A percentile compares a stretch with the other conserved stretches of the same genome.
These are phyloP conservation scores for Passer montanus DNA, from an alignment of 2,113 vertebrate genomes.

Conservation along the genomic window DNA sequence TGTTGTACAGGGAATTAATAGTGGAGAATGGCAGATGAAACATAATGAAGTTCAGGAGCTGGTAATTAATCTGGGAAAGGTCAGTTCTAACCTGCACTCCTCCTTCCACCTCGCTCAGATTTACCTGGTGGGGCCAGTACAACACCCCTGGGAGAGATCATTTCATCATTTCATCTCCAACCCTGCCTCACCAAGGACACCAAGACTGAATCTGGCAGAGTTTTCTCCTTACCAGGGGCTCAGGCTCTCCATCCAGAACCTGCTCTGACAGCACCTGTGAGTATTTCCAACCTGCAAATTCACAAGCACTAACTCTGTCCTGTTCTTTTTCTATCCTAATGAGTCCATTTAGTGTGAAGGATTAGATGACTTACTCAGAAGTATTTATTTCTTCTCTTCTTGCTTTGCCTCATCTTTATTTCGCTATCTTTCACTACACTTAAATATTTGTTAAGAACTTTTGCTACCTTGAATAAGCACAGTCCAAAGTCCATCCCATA, in stretches of 20 bases:
- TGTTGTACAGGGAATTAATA: constrained; percentile 64
- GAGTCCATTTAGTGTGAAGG: not conserved
- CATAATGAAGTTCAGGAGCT: constrained; percentile 44
- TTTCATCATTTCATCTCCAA: not conserved
- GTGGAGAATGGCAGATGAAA: constrained; percentile 39
- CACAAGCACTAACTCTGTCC: not conserved
- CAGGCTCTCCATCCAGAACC: not conserved
- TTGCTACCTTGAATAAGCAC: not conserved
- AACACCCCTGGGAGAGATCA: not conserved
- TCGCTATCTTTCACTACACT: no score
- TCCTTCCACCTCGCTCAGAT: not conserved
- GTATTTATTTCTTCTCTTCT: not conserved
- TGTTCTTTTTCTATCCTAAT: not conserved
- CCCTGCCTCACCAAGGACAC: not conserved
- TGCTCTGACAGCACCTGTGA: not conserved
- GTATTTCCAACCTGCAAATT: not conserved
- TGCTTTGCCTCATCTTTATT: not conserved
- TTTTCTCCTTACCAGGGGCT: not conserved
- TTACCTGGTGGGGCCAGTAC: not conserved
- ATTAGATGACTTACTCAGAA: not conserved
- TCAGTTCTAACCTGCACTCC: not conserved
- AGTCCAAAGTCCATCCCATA: not conserved
- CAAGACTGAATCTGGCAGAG: not conserved
- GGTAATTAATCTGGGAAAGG: constrained; percentile 59
- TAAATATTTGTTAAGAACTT: not conserved